Evolutionary conservation across 2,888 invertebrate species (phyloP).

Genomic region (Adela reaumurella): DNA sequence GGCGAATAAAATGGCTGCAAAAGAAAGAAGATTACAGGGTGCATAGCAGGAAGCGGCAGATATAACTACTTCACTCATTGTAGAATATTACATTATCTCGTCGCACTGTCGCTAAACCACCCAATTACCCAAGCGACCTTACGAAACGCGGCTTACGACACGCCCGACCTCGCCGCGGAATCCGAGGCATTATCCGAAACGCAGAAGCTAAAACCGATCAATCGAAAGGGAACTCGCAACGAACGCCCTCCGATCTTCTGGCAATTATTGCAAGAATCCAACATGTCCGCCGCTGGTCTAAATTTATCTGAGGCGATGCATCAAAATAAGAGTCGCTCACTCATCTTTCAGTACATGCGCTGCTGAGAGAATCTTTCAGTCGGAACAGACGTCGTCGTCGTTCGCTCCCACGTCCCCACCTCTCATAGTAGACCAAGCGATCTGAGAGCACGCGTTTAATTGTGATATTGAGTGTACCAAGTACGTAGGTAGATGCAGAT

Average conservation of each 20-base stretch:
- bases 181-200: not conserved
- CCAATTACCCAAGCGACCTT: not conserved
- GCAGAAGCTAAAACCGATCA: not conserved
- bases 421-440: too few relatives aligned
- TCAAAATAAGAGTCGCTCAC: constrained; percentile 55
- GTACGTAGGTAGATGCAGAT: too few relatives aligned
- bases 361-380: constrained; percentile 49
- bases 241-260: constrained; percentile 17
- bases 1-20: too few relatives aligned
- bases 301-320: constrained; percentile 57
- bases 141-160: not conserved
- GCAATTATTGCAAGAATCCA: constrained; percentile 53
- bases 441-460: too few relatives aligned
- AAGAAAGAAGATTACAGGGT: too few relatives aligned
- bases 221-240: not conserved
- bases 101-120: not conserved
- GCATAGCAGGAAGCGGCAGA: not conserved
- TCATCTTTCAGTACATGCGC: constrained; percentile 55
- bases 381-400: not conserved
- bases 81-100: too few relatives aligned
- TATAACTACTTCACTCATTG: too few relatives aligned
- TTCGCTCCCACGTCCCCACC: not conserved
- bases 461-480: too few relatives aligned
- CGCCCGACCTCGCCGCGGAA: not conserved
- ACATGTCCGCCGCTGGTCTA: constrained; percentile 55